phyloP scores from a whole-genome alignment of 2,113 vertebrate species.

The Hiodon tergisus region DNA sequence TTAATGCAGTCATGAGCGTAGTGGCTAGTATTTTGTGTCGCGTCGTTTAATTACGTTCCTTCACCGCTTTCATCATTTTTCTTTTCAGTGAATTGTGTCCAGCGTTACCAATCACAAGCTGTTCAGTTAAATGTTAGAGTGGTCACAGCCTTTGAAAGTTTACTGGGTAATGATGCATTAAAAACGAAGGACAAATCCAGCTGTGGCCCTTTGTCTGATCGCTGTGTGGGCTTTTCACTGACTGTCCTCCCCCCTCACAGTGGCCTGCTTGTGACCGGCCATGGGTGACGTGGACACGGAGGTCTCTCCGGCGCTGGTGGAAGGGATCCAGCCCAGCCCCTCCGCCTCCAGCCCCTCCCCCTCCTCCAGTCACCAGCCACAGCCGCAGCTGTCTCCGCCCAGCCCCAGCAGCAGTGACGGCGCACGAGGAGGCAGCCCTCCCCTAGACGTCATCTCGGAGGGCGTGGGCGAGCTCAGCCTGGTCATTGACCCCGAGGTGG shows the following conservation, averaged over 20 bases:
- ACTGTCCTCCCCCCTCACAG: slow-evolving; percentile 34
- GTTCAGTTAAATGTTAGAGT: no score
- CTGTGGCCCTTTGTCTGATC: background rate
- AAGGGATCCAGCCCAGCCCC: slow-evolving; percentile 43
- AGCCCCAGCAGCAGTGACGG: slow-evolving; percentile 35
- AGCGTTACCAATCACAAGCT: no score
- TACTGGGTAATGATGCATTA: no score
- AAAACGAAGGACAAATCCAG: no score
- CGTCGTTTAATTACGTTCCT: no score
- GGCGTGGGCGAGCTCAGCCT: slow-evolving; percentile 69
- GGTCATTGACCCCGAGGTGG: slow-evolving; percentile 84
- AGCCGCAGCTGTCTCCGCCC: slow-evolving; percentile 30
- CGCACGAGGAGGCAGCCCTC: slow-evolving; percentile 52
- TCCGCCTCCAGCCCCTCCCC: slow-evolving; percentile 45
- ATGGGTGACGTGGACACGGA: slow-evolving; percentile 70
- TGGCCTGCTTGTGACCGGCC: slow-evolving; percentile 42
- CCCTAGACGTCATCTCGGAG: slow-evolving; percentile 77
- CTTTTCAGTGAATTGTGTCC: no score
- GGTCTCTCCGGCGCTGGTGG: slow-evolving; percentile 33
- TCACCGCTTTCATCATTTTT: no score
- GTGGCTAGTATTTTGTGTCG: no score
- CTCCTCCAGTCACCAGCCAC: slow-evolving; percentile 44
- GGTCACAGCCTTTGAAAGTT: no score
- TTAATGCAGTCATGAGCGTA: no score
- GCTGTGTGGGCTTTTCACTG: background rate